Conservation (phyloP, 2,888 invertebrate genomes). For the Craniophora ligustri region DNA sequence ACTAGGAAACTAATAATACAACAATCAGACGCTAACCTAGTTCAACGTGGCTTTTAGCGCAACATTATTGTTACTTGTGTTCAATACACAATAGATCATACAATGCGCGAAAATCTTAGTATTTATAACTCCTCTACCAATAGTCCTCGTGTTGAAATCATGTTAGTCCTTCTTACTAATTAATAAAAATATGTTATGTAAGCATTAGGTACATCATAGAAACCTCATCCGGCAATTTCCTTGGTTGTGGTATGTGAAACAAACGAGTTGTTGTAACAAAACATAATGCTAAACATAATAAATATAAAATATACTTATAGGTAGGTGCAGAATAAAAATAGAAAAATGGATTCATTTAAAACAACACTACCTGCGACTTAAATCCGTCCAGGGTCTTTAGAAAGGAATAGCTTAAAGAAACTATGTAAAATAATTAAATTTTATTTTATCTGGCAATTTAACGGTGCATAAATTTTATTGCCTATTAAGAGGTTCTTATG, state of each 20-base stretch:
- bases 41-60: too few species aligned
- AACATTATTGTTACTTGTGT: too few species aligned
- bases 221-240: constrained; percentile 21
- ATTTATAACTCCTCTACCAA: not conserved
- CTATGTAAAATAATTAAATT: too few species aligned
- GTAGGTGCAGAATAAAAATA: too few species aligned
- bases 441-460: too few species aligned
- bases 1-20: not conserved
- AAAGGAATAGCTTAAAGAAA: too few species aligned
- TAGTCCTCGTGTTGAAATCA: not conserved
- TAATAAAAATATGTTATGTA: constrained; percentile 25
- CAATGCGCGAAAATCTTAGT: too few species aligned
- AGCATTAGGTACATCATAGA: constrained; percentile 21
- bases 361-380: not conserved
- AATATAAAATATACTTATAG: not conserved
- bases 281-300: constrained; percentile 15
- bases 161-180: not conserved
- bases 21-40: not conserved
- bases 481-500: too few species aligned
- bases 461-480: too few species aligned
- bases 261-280: constrained; percentile 26
- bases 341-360: not conserved
- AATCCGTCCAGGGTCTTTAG: too few species aligned
- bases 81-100: too few species aligned
- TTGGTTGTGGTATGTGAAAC: constrained; percentile 30